Evolutionary conservation across 2,113 vertebrate genomes (phyloP).

Genomic region (Helogale parvula): DNA sequence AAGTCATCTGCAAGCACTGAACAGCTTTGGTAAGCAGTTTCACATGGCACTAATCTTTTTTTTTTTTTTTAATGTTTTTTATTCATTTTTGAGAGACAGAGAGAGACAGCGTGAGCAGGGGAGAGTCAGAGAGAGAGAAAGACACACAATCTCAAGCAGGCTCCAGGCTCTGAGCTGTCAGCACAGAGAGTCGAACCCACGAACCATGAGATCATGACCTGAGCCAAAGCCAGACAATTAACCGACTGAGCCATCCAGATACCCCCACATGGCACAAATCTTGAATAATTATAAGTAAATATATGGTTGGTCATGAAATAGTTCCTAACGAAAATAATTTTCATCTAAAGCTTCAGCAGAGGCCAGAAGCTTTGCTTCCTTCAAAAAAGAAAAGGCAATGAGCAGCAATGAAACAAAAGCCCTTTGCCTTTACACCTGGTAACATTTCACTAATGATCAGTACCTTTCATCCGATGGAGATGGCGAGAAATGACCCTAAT

Average conservation of each 20-base stretch:
- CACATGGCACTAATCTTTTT: background rate
- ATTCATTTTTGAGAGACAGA: no score
- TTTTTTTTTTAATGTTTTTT: no score
- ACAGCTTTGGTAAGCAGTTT: background rate
- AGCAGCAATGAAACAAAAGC: background rate
- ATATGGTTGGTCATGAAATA: background rate
- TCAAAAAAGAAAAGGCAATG: background rate
- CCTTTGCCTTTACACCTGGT: background rate
- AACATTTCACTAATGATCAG: background rate
- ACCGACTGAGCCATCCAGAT: no score
- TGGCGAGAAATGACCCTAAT: slow-evolving; percentile 5
- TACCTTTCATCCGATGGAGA: background rate
- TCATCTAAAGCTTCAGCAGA: background rate
- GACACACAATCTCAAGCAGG: no score
- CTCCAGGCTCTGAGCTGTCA: no score
- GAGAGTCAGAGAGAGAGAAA: no score
- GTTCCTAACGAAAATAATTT: background rate
- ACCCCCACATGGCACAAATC: no score
- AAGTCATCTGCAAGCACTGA: background rate
- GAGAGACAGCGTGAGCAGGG: no score
- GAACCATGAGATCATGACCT: no score
- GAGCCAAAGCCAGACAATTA: no score
- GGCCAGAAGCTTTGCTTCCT: background rate
- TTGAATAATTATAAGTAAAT: background rate
- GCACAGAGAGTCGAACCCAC: no score